phyloP scores from a whole-genome alignment of 2,888 invertebrate species.

The Tachina lurida region DNA sequence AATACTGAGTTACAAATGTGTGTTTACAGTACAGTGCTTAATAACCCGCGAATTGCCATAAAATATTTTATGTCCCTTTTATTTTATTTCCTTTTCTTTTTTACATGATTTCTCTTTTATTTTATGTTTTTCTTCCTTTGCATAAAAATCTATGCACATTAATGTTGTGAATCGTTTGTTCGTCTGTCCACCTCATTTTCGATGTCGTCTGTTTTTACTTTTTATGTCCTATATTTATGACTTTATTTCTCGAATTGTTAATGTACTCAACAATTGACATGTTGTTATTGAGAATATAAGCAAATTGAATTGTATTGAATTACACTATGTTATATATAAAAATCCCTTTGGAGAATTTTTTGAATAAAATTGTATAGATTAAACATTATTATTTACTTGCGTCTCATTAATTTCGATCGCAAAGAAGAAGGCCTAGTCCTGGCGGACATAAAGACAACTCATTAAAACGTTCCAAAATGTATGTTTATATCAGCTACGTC shows the following conservation, averaged over 20 bases:
- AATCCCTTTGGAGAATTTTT: constrained; percentile 16
- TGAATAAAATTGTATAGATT: constrained; percentile 16
- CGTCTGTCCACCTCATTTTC: constrained; percentile 46
- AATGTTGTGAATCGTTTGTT: constrained; percentile 31
- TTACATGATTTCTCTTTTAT: constrained; percentile 10
- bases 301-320: constrained; percentile 46
- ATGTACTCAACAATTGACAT: constrained; percentile 54
- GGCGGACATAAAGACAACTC: background rate
- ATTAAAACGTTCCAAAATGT: background rate
- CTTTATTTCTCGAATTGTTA: constrained; percentile 51
- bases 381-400: constrained; percentile 24
- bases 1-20: constrained; percentile 34
- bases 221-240: constrained; percentile 64
- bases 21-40: constrained; percentile 70
- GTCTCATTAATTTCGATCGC: background rate
- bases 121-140: constrained; percentile 19
- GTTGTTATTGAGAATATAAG: constrained; percentile 38
- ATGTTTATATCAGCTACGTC: background rate
- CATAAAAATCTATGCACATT: constrained; percentile 49
- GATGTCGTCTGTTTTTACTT: constrained; percentile 27
- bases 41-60: constrained; percentile 77
- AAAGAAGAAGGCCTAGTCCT: background rate
- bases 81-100: constrained; percentile 33
- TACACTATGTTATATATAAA: background rate
- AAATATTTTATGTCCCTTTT: constrained; percentile 74